Evolutionary conservation across 2,797 vertebrate genomes (phyloP).

Genomic region (Crax fasciolata): DNA sequence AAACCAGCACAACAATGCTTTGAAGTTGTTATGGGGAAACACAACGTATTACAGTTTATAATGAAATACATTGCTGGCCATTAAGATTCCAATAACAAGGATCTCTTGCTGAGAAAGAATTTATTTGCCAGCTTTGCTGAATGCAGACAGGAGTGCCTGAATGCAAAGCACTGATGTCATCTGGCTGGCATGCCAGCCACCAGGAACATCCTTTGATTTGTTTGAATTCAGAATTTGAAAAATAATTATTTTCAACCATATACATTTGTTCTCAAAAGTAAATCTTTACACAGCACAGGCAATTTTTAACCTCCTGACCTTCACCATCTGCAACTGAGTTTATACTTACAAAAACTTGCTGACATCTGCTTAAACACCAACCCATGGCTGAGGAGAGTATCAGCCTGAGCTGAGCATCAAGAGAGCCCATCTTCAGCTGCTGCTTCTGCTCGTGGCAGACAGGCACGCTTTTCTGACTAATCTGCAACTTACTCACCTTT

Average conservation of each 20-base stretch:
- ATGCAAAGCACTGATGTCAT: not conserved
- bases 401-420: not conserved
- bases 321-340: slow-evolving; percentile 32
- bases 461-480: not conserved
- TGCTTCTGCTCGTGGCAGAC: not conserved
- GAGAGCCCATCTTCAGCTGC: not conserved
- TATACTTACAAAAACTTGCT: slow-evolving; percentile 33
- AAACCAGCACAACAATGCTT: not conserved
- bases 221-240: slow-evolving; percentile 1
- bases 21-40: not conserved
- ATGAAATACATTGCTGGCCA: not conserved
- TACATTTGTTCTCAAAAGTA: slow-evolving; percentile 19
- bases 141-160: not conserved
- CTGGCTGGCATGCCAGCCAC: not conserved
- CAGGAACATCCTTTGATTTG: not conserved
- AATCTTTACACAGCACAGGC: slow-evolving; percentile 9
- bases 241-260: slow-evolving; percentile 18
- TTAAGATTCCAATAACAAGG: not conserved
- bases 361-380: slow-evolving; percentile 36
- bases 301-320: slow-evolving; percentile 27
- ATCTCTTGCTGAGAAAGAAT: not conserved
- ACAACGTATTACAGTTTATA: not conserved
- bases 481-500: not conserved
- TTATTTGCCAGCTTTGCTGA: not conserved
- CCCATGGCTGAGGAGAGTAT: not conserved